phyloP scores from a whole-genome alignment of 2,113 vertebrate genomes.

The Asarcornis scutulata region DNA sequence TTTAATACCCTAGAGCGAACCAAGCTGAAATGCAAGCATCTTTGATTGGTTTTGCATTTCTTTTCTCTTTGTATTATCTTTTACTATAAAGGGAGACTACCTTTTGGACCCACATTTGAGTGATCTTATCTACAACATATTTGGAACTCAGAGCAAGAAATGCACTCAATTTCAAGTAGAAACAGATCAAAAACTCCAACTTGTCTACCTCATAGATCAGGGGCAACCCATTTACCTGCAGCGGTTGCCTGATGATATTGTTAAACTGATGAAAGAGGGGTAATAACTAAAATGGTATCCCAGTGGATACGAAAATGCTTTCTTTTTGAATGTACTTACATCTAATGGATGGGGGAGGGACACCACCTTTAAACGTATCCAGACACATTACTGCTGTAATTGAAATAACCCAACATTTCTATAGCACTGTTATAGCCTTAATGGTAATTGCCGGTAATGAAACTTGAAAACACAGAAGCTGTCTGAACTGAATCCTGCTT shows the following conservation, averaged over 20 bases:
- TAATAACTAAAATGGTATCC: not conserved
- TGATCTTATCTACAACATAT: not conserved
- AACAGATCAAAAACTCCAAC: not conserved
- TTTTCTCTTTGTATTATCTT: not conserved
- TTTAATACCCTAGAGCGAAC: not conserved
- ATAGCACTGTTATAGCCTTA: slow-evolving; percentile 32
- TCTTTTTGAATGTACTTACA: slow-evolving; percentile 4
- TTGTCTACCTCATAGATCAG: not conserved
- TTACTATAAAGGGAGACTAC: not conserved
- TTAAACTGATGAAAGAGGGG: not conserved
- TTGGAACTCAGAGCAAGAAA: slow-evolving; percentile 1
- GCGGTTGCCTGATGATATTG: not conserved
- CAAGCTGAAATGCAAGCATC: not conserved
- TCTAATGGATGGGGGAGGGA: not conserved
- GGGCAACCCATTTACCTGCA: not conserved
- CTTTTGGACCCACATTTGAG: not conserved
- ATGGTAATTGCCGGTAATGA: slow-evolving; percentile 52
- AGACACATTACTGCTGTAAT: slow-evolving; percentile 41
- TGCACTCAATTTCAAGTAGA: not conserved
- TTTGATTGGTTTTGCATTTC: not conserved
- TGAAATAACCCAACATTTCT: slow-evolving; percentile 54
- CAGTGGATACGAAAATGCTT: slow-evolving; percentile 1
- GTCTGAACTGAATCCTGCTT: slow-evolving; percentile 29
- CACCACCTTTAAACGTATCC: slow-evolving; percentile 3
- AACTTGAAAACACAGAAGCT: slow-evolving; percentile 35